These are phyloP conservation scores for Agrochola lychnidis DNA, from an alignment of 2,888 invertebrate genomes.

Conservation along the genomic window DNA sequence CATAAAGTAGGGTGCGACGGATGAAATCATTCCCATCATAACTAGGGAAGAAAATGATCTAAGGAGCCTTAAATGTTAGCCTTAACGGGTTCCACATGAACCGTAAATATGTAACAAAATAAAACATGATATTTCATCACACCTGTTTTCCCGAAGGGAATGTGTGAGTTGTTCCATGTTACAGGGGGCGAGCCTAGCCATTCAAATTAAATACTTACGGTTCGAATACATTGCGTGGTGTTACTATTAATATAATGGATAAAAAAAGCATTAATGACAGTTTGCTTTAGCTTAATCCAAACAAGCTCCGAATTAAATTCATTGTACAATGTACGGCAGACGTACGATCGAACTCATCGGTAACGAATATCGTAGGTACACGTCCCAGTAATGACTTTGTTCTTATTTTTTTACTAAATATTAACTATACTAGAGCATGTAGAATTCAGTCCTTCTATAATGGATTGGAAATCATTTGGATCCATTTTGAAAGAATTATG, in stretches of 20 bases:
- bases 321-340: conserved; percentile 23
- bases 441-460: conserved; percentile 45
- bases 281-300: conserved; percentile 34
- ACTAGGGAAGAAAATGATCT: conserved; percentile 41
- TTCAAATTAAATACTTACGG: conserved; percentile 44
- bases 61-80: conserved; percentile 48
- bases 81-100: conserved; percentile 25
- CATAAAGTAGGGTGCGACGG: no score
- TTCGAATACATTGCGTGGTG: conserved; percentile 23
- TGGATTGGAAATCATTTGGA: conserved; percentile 26
- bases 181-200: conserved; percentile 1
- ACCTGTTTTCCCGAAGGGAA: neutral
- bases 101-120: conserved; percentile 41
- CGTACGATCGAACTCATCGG: conserved; percentile 14
- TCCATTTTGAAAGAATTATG: conserved; percentile 15
- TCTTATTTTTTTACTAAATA: conserved; percentile 28
- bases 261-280: conserved; percentile 30
- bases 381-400: conserved; percentile 25
- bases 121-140: conserved; percentile 13
- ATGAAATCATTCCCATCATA: conserved; percentile 37
- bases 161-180: neutral
- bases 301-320: conserved; percentile 15
- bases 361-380: neutral
- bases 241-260: conserved; percentile 22
- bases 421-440: conserved; percentile 34